These are phyloP conservation scores for Asbolus verrucosus DNA, from an alignment of 1,140 invertebrate species.

Conservation along the genomic window DNA sequence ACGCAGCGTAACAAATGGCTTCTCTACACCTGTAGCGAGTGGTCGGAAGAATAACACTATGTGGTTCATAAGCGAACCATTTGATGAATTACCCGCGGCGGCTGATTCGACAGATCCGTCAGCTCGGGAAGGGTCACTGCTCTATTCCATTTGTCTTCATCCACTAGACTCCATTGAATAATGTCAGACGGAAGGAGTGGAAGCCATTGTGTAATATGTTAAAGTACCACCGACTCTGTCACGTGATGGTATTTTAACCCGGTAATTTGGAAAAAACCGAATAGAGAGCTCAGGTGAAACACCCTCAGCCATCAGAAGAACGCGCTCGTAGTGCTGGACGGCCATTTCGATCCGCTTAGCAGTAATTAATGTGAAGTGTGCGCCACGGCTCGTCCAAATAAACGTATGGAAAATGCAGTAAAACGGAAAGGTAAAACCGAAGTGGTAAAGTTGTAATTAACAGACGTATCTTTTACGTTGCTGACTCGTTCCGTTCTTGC, in stretches of 20 bases:
- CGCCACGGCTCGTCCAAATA: conserved; percentile 26
- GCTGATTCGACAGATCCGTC: conserved; percentile 47
- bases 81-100: conserved; percentile 46
- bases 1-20: conserved; percentile 24
- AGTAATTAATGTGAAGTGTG: conserved; percentile 33
- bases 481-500: not conserved
- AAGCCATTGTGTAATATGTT: conserved; percentile 34
- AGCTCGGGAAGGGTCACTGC: conserved; percentile 45
- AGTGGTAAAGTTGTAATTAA: conserved; percentile 30
- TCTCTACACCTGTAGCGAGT: conserved; percentile 39
- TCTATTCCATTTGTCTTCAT: conserved; percentile 46
- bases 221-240: conserved; percentile 13
- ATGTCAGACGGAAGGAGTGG: conserved; percentile 45
- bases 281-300: not conserved
- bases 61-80: conserved; percentile 35
- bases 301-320: conserved; percentile 4
- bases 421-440: conserved; percentile 28
- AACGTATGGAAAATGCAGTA: conserved; percentile 22
- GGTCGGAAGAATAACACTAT: conserved; percentile 27
- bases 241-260: conserved; percentile 15
- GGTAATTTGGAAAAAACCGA: not conserved
- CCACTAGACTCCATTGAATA: conserved; percentile 47
- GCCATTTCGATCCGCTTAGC: conserved; percentile 29
- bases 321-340: no score
- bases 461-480: conserved; percentile 13